A percentile compares a stretch with the other conserved stretches of the same genome.
Conservation (phyloP, 1,140 invertebrate species). For the Papilio aristodemus region DNA sequence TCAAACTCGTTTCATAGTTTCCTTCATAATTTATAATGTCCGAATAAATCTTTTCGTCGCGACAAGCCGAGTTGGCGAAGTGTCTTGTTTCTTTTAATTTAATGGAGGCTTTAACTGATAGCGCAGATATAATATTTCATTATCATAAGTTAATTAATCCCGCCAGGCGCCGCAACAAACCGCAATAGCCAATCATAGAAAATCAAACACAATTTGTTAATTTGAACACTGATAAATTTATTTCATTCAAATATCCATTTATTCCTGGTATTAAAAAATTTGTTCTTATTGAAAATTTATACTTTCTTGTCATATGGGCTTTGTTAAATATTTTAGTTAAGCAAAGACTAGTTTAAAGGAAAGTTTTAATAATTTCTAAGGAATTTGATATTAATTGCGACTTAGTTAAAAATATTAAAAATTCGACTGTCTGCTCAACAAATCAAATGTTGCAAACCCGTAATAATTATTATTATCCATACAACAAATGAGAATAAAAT, state of each 20-base stretch:
- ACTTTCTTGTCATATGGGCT: background rate
- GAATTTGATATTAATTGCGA: background rate
- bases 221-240: constrained; percentile 15
- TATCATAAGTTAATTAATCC: constrained; percentile 30
- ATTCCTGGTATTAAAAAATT: background rate
- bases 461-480: background rate
- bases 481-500: background rate
- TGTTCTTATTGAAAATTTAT: background rate
- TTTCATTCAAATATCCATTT: background rate
- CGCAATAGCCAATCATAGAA: constrained; percentile 1
- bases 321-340: background rate
- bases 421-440: background rate
- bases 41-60: constrained; percentile 25
- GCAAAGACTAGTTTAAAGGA: too few species aligned
- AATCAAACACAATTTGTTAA: constrained; percentile 22
- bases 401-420: background rate
- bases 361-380: too few species aligned
- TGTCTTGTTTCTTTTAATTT: constrained; percentile 32
- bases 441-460: background rate
- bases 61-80: background rate
- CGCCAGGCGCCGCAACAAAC: background rate
- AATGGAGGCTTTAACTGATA: constrained; percentile 30
- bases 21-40: constrained; percentile 27
- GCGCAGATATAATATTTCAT: constrained; percentile 20
- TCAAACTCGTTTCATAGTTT: constrained; percentile 28